These are phyloP conservation scores for Drosophila lowei DNA, from an alignment of 1,140 invertebrate genomes.

Conservation along the genomic window DNA sequence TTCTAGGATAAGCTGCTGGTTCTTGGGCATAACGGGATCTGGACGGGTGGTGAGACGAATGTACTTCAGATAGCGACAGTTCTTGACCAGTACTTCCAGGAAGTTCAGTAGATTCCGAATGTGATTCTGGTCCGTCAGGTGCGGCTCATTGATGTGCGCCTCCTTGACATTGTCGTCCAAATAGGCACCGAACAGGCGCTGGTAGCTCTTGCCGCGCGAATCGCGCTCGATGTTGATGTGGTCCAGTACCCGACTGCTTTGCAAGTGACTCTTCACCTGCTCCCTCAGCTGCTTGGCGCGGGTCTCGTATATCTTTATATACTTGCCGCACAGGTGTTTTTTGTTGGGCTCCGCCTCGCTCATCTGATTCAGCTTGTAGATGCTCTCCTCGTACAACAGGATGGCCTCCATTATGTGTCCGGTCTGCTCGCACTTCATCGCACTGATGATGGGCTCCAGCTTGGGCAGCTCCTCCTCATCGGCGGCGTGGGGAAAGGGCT, in stretches of 20 bases:
- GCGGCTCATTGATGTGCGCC: conserved; percentile 69
- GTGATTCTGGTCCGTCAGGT: conserved; percentile 58
- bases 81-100: conserved; percentile 68
- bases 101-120: conserved; percentile 65
- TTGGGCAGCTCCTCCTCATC: conserved; percentile 49
- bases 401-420: conserved; percentile 75
- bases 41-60: conserved; percentile 65
- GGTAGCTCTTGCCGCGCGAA: conserved; percentile 63
- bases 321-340: conserved; percentile 48
- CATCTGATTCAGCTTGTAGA: conserved; percentile 58
- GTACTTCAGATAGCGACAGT: conserved; percentile 70
- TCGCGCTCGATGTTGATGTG: conserved; percentile 60
- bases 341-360: conserved; percentile 45
- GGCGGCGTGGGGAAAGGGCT: conserved; percentile 19
- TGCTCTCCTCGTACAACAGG: conserved; percentile 68
- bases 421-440: conserved; percentile 64
- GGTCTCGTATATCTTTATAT: conserved; percentile 60
- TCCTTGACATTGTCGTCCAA: conserved; percentile 63
- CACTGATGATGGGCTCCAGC: conserved; percentile 51
- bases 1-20: conserved; percentile 54
- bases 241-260: conserved; percentile 58
- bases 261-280: conserved; percentile 65
- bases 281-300: conserved; percentile 60
- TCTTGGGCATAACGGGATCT: conserved; percentile 38
- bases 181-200: conserved; percentile 67